Conservation (phyloP, 2,113 vertebrate genomes). For the Oryzias melastigma region DNA sequence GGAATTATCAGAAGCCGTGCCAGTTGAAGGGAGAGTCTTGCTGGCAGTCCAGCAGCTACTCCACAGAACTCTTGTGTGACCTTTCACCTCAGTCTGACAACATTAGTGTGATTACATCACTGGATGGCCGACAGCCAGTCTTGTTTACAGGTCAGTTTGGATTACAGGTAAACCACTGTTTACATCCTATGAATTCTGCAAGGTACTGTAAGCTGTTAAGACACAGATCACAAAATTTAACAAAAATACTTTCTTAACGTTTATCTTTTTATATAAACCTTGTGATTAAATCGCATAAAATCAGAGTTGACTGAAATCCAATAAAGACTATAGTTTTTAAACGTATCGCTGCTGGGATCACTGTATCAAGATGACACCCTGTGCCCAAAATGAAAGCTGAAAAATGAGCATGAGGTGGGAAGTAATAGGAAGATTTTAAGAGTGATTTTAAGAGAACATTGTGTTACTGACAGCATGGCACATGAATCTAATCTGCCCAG, state of each 20-base stretch:
- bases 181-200: conserved; percentile 12
- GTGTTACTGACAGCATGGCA: conserved; percentile 16
- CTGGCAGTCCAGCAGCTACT: conserved; percentile 26
- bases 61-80: conserved; percentile 12
- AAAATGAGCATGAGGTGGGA: conserved; percentile 12
- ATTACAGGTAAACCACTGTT: conserved; percentile 1
- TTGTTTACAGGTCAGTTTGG: conserved; percentile 18
- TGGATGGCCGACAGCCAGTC: conserved; percentile 28
- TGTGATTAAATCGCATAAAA: no score
- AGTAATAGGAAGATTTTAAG: not conserved
- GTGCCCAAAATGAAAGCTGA: conserved; percentile 10
- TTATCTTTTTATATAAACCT: no score
- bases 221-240: no score
- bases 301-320: no score
- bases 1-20: conserved; percentile 20
- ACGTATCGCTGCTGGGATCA: conserved; percentile 2
- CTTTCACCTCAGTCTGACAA: conserved; percentile 24
- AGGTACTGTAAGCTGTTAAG: not conserved
- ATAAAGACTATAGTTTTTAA: not conserved
- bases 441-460: conserved; percentile 29
- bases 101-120: conserved; percentile 13
- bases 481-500: not conserved
- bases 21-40: conserved; percentile 37
- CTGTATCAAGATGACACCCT: conserved; percentile 6
- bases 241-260: no score